phyloP scores from a whole-genome alignment of 2,888 invertebrate genomes.

The Pollenia labialis region DNA sequence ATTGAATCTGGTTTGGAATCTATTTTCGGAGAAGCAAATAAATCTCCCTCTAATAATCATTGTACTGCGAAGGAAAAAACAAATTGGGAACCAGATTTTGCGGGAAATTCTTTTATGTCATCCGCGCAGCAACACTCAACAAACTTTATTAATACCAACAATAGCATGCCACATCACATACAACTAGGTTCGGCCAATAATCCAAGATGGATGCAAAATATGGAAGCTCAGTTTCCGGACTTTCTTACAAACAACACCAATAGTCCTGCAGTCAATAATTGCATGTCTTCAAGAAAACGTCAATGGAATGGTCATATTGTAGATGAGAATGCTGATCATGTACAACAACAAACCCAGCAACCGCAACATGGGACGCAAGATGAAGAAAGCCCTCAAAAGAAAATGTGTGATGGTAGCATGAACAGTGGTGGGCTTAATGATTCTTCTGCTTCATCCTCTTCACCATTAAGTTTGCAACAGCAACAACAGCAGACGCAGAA shows the following conservation, averaged over 20 bases:
- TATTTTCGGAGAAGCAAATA: slow-evolving; percentile 81
- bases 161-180: slow-evolving; percentile 80
- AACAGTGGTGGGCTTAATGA: slow-evolving; percentile 61
- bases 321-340: slow-evolving; percentile 78
- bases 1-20: slow-evolving; percentile 81
- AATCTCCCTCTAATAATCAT: slow-evolving; percentile 76
- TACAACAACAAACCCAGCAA: slow-evolving; percentile 75
- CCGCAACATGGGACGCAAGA: slow-evolving; percentile 41
- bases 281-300: slow-evolving; percentile 78
- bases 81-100: slow-evolving; percentile 78
- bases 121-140: slow-evolving; percentile 58
- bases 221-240: slow-evolving; percentile 82
- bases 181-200: slow-evolving; percentile 81
- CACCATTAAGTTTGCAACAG: slow-evolving; percentile 76
- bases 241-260: slow-evolving; percentile 77
- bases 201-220: slow-evolving; percentile 83
- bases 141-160: slow-evolving; percentile 57
- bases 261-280: slow-evolving; percentile 39
- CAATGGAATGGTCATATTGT: slow-evolving; percentile 80
- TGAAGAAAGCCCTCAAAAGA: slow-evolving; percentile 75
- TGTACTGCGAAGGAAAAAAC: slow-evolving; percentile 76
- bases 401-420: slow-evolving; percentile 78
- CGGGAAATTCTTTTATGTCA: slow-evolving; percentile 72
- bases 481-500: slow-evolving; percentile 75
- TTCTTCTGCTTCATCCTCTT: slow-evolving; percentile 79